phyloP scores from a whole-genome alignment of 2,888 invertebrate genomes.

The Lysandra coridon region DNA sequence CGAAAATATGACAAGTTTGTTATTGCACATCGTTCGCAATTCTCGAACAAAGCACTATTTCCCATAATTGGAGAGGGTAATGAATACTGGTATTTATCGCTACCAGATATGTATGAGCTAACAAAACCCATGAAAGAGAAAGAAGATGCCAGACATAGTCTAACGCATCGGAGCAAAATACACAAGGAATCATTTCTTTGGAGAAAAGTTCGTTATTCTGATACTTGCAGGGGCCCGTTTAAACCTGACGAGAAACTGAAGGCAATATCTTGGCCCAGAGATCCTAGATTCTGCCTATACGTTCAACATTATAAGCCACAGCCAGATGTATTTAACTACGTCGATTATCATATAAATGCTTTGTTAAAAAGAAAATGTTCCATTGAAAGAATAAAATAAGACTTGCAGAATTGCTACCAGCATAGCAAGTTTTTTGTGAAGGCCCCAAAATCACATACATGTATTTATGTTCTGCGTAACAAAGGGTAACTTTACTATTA shows the following conservation, averaged over 20 bases:
- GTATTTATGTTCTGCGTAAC: background rate
- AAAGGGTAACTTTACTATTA: slow-evolving; percentile 9
- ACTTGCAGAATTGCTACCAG: slow-evolving; percentile 40
- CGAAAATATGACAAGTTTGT: slow-evolving; percentile 71
- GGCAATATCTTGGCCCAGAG: slow-evolving; percentile 44
- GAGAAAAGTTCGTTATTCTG: slow-evolving; percentile 50
- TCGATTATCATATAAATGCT: slow-evolving; percentile 67
- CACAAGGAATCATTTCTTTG: slow-evolving; percentile 71
- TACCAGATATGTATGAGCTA: slow-evolving; percentile 73
- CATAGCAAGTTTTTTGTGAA: background rate
- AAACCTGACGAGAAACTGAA: slow-evolving; percentile 38
- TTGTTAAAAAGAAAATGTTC: slow-evolving; percentile 60
- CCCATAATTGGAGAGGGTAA: slow-evolving; percentile 71
- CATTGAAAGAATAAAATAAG: slow-evolving; percentile 55
- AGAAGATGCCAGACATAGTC: slow-evolving; percentile 52
- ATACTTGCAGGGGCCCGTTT: slow-evolving; percentile 61
- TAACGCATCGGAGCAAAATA: slow-evolving; percentile 58
- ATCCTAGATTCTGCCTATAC: slow-evolving; percentile 69
- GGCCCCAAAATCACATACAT: background rate
- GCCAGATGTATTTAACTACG: slow-evolving; percentile 67
- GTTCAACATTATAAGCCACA: slow-evolving; percentile 67
- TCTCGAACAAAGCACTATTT: slow-evolving; percentile 68
- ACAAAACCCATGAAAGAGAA: slow-evolving; percentile 50
- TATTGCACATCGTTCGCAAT: slow-evolving; percentile 65
- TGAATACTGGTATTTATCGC: slow-evolving; percentile 75